Percentiles rank a stretch among this genome's conserved stretches.
phyloP scores from a whole-genome alignment of 2,113 vertebrate genomes.

The Neodontobutis hainanensis region DNA sequence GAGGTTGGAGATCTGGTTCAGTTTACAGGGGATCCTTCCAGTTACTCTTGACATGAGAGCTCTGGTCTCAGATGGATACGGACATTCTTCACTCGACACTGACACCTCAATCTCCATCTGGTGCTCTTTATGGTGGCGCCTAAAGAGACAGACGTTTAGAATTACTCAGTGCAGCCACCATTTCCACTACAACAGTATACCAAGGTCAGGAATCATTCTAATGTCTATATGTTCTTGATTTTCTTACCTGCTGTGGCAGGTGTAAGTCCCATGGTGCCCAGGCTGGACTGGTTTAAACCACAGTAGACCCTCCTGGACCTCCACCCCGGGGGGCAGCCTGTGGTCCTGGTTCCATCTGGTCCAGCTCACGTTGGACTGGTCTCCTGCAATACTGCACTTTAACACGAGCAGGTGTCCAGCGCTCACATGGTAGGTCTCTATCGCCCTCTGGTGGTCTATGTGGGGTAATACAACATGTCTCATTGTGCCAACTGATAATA shows the following conservation, averaged over 20 bases:
- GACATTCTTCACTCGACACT: conserved; percentile 56
- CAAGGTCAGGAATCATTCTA: no score
- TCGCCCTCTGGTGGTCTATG: conserved; percentile 28
- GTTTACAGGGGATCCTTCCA: conserved; percentile 41
- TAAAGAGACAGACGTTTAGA: conserved; percentile 9
- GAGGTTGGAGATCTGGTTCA: conserved; percentile 29
- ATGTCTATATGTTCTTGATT: background rate
- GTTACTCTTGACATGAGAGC: background rate
- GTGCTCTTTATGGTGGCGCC: background rate
- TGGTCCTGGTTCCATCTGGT: conserved; percentile 7
- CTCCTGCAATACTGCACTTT: conserved; percentile 17
- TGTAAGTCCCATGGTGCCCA: conserved; percentile 67
- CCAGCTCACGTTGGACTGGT: conserved; percentile 56
- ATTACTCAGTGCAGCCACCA: no score
- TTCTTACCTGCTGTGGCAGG: conserved; percentile 67
- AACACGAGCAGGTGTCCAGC: conserved; percentile 59
- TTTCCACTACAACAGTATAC: no score
- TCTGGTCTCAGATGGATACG: conserved; percentile 17
- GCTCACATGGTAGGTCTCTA: conserved; percentile 46
- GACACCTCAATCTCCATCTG: conserved; percentile 28
- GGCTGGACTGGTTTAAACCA: conserved; percentile 66
- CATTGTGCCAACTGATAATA: no score
- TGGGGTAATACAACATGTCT: conserved; percentile 17
- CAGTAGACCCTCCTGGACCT: conserved; percentile 46
- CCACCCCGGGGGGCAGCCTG: conserved; percentile 45